Evolutionary conservation across 1,140 invertebrate genomes (phyloP), one percentile per base, ranked within the genome.

Genomic region (Zaprionus davidi): DNA sequence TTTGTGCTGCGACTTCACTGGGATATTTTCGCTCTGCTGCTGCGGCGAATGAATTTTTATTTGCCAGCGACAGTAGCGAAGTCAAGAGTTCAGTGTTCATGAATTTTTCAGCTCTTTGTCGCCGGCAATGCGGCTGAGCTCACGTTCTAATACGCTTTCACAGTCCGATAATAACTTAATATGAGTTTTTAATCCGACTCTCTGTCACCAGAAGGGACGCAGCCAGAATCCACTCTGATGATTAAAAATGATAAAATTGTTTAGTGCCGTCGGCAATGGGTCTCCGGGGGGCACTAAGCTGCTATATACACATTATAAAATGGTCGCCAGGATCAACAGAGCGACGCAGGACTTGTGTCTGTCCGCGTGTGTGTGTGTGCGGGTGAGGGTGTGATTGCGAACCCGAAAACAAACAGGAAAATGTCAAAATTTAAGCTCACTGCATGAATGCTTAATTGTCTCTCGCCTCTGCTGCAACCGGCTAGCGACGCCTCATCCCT

Each of bases 271-370:
- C 75, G 79, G 78, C 73, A 78, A 92, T 91, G 79, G 68, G 72
- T 81, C 91, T 80, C 84, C 65, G 64, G 90, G 79, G 91, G 82
- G 80, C 71, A 78, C 82, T 92, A 85, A 92, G 85, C 79, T 85
- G 90, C 91, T 92, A 92, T 92, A 92, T 81, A 92, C 91, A 92
- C 91, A 91, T 92, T 92, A 92, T 92, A 92, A 92, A 92, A 92
- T 92, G 90, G 90, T 79, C 86, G 88, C 76, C 82, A 76, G 90
- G 86, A 91, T 91, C 82, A 88, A 78, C 71, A 72, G 70, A 79
- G 76, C 67, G 70, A 70, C 65, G 71, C 71, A 75, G 71, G 76
- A 76, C 69, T 65, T 86, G 82, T 76, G 69, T 81, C 31, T 34
- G 9, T 34, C 9, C 9, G 81, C 69, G 71, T 57, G 81, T 72